A percentile compares a stretch with the other conserved stretches of the same genome.
These are phyloP conservation scores for Astreopora myriophthalma DNA, from an alignment of 64 coral and sea anemone species.

Conservation along the genomic window DNA sequence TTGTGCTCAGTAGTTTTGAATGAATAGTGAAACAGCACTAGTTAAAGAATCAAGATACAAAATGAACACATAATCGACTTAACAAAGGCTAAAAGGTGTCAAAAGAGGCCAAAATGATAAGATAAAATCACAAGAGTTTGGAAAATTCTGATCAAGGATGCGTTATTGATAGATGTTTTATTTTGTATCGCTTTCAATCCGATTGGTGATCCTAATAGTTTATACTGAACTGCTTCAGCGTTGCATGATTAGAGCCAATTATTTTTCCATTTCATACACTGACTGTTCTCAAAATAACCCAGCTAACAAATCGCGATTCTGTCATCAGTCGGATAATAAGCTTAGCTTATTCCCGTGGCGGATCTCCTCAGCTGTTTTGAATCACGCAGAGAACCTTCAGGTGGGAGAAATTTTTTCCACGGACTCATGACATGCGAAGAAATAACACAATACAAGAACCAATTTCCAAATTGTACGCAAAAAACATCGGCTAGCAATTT, in stretches of 20 bases:
- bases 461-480: background rate
- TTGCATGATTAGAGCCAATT: background rate
- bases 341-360: background rate
- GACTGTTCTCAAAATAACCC: background rate
- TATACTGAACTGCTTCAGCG: too few relatives aligned
- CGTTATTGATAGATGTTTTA: too few relatives aligned
- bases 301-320: background rate
- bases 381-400: background rate
- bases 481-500: background rate
- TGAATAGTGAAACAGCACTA: too few relatives aligned
- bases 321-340: conserved; percentile 11
- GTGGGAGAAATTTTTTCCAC: background rate
- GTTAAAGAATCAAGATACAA: too few relatives aligned
- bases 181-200: too few relatives aligned
- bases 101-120: too few relatives aligned
- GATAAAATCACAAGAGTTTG: too few relatives aligned
- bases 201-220: too few relatives aligned
- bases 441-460: background rate
- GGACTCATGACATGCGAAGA: background rate
- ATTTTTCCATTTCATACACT: background rate
- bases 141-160: too few relatives aligned
- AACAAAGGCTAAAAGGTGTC: too few relatives aligned
- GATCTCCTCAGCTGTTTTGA: background rate
- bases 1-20: too few relatives aligned
- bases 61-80: too few relatives aligned